Evolutionary conservation across 2,797 vertebrate genomes (phyloP).

Genomic region (Hydrophis major): DNA sequence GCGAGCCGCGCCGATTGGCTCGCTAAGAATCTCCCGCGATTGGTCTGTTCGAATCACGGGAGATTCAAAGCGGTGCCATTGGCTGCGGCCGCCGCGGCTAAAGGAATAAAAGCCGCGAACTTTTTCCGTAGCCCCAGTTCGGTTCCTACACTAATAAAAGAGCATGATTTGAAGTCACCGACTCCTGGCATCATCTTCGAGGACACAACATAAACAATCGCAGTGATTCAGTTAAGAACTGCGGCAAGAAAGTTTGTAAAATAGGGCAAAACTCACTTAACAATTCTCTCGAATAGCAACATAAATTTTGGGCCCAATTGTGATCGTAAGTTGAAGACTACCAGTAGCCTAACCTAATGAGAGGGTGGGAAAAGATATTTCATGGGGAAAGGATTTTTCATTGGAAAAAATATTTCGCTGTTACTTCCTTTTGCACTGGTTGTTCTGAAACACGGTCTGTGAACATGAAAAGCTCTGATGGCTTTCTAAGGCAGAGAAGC

Average conservation of each 20-base stretch:
- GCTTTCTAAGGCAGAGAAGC: background rate
- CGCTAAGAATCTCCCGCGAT: too few species aligned
- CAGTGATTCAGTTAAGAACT: background rate
- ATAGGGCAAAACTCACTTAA: background rate
- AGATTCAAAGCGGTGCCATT: too few species aligned
- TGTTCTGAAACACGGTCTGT: background rate
- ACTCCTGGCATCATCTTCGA: too few species aligned
- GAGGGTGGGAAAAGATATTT: background rate
- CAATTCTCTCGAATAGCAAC: background rate
- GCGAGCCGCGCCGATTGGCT: too few species aligned
- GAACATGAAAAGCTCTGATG: background rate
- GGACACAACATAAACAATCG: too few species aligned
- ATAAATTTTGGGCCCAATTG: background rate
- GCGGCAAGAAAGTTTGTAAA: background rate
- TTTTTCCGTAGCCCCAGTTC: too few species aligned
- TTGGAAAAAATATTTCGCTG: background rate
- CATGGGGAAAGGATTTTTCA: background rate
- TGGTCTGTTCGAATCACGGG: too few species aligned
- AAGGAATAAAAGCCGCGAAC: too few species aligned
- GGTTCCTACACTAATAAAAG: too few species aligned
- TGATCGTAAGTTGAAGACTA: background rate
- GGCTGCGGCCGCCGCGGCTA: too few species aligned
- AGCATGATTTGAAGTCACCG: too few species aligned
- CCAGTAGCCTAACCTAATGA: background rate
- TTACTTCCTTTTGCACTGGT: background rate